Base-by-base conservation (phyloP, 2,113 vertebrate species). In the Leptobrachium ailaonicum region DNA sequence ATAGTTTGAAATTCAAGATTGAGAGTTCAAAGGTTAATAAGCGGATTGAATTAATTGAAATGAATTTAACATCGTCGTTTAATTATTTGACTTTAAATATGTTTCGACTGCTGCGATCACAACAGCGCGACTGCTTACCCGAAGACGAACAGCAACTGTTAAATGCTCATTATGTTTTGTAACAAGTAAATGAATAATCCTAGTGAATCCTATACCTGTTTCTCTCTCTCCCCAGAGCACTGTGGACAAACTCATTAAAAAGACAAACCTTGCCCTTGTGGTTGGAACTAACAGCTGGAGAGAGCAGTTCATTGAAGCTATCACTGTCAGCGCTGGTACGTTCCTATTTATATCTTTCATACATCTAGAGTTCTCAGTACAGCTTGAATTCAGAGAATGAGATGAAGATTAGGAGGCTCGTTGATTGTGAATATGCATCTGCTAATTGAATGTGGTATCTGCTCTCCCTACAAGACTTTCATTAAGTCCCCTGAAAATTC, bases 171-270 rank as follows among this genome's bases (percentile, higher is more conserved):
- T 50, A 3, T 8, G 56, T 4, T 60, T 60, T 3, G 13, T 60
- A 13, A 8, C 56, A 60, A 12, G 13, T 60, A 12, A 60, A 60
- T 12, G 56, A 60, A 11, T 60, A 7, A 47, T 20, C 47, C 44
- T 53, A 56, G 12, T 84, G 64, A 83, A 47, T 53, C 63, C 84
- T 9, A 79, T 58, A 70, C 82, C 71, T 80, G 58, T 70, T 1
- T 83, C 79, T 83, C 20, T 32, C 20, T 81, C 64, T 88, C 80
- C 85, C 68, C 89, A 99, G 98, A 99, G 89, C 83, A 97, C 96
- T 0, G 98, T 99, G 85, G 98, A 99, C 86, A 98, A 98, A 88
- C 96, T 99, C 80, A 96, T 99, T 75, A 99, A 98, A 92, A 99
- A 99, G 91, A 98, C 97, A 0, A 99, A 99, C 90, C 89, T 99